Evolutionary conservation across 2,113 vertebrate genomes (phyloP).

Genomic region (Cisticola juncidis): DNA sequence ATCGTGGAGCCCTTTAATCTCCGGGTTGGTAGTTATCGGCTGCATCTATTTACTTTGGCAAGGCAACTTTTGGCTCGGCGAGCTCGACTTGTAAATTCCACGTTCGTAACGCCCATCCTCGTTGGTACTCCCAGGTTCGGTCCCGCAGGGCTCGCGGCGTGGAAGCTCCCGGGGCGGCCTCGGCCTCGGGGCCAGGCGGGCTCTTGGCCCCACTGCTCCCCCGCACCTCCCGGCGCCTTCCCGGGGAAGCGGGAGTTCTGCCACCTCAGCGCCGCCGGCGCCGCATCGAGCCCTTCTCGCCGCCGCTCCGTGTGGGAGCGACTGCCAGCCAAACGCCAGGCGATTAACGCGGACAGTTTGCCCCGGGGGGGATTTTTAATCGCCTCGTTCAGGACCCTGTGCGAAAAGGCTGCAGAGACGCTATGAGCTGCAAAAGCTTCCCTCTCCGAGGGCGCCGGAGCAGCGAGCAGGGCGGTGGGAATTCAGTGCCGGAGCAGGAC

Average conservation of each 20-base stretch:
- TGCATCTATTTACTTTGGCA: slow-evolving; percentile 76
- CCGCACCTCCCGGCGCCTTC: slow-evolving; percentile 21
- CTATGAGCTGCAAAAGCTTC: neutral
- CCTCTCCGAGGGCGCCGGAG: neutral
- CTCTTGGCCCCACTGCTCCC: neutral
- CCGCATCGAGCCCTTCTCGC: neutral
- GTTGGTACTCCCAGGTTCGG: neutral
- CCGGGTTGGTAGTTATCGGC: slow-evolving; percentile 66
- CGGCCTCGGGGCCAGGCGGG: neutral
- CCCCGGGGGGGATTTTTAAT: neutral
- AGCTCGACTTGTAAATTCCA: slow-evolving; percentile 69
- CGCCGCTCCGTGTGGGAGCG: slow-evolving; percentile 15
- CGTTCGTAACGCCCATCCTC: slow-evolving; percentile 62
- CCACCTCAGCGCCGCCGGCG: slow-evolving; percentile 6
- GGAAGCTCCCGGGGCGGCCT: neutral
- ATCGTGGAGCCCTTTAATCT: slow-evolving; percentile 53
- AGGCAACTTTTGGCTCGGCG: slow-evolving; percentile 71
- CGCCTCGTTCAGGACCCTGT: neutral
- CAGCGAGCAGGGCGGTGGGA: neutral
- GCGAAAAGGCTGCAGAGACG: neutral
- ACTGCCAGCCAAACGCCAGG: slow-evolving; percentile 10
- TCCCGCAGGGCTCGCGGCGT: neutral
- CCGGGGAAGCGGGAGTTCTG: neutral
- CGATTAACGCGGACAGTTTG: slow-evolving; percentile 14
- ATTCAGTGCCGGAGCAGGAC: neutral